phyloP scores from a whole-genome alignment of 2,888 invertebrate genomes.

The Ectemnius lituratus region DNA sequence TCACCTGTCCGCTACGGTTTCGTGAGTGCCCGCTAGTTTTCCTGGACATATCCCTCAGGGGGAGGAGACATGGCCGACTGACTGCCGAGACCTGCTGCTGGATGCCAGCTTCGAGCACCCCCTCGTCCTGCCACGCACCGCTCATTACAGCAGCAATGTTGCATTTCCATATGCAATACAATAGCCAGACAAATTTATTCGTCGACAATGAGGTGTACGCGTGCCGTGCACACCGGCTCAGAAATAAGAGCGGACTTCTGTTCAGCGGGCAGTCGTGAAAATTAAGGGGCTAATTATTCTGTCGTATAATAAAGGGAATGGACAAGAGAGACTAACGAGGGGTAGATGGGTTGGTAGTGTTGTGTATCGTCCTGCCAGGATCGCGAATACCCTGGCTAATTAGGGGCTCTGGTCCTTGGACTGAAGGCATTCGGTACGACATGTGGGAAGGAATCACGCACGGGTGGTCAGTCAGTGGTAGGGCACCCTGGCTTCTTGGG shows the following conservation, averaged over 20 bases:
- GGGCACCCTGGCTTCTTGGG: conserved; percentile 70
- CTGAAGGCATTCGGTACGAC: conserved; percentile 44
- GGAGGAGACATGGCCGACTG: conserved; percentile 70
- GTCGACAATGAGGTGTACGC: conserved; percentile 9
- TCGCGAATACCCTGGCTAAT: conserved; percentile 5
- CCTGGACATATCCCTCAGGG: conserved; percentile 62
- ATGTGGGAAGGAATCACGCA: conserved; percentile 74
- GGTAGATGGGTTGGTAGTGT: not conserved
- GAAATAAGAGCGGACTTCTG: not conserved
- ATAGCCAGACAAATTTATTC: conserved; percentile 38
- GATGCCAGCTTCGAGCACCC: conserved; percentile 33
- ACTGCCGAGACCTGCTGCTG: conserved; percentile 66
- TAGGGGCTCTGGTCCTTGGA: not conserved
- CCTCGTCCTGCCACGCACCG: conserved; percentile 9
- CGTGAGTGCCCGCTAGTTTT: conserved; percentile 65
- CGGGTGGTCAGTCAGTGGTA: conserved; percentile 54
- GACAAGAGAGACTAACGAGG: not conserved
- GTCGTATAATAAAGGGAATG: no score
- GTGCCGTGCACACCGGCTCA: conserved; percentile 12
- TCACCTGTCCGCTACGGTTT: conserved; percentile 76
- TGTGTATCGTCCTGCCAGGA: not conserved
- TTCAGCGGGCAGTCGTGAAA: no score
- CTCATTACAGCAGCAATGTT: conserved; percentile 9
- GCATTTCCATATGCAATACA: conserved; percentile 26
- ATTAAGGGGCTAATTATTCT: no score